Percentiles rank a stretch among this genome's conserved stretches.
phyloP scores from a whole-genome alignment of 2,888 invertebrate genomes.

The Gryllus longicercus region DNA sequence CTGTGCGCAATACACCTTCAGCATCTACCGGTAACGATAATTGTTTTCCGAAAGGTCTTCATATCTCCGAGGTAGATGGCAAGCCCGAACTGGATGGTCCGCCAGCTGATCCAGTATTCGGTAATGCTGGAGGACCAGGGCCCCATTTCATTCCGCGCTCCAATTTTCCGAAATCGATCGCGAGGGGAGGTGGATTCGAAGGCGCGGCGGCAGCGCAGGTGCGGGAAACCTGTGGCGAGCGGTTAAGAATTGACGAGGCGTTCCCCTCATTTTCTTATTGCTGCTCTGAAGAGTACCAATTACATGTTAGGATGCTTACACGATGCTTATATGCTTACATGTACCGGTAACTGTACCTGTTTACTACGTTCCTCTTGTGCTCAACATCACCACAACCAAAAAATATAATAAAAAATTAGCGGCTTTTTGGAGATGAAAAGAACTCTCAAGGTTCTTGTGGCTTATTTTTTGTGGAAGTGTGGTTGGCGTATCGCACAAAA shows the following conservation, averaged over 20 bases:
- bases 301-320: background rate
- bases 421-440: background rate
- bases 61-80: too few relatives aligned
- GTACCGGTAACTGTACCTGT: background rate
- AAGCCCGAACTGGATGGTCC: too few relatives aligned
- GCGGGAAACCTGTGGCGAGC: background rate
- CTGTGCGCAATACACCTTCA: too few relatives aligned
- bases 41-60: too few relatives aligned
- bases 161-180: too few relatives aligned
- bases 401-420: background rate
- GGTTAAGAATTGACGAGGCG: background rate
- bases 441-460: background rate
- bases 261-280: background rate
- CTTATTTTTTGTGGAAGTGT: too few relatives aligned
- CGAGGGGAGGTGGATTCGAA: too few relatives aligned
- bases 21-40: too few relatives aligned
- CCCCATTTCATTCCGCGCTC: too few relatives aligned
- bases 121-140: too few relatives aligned
- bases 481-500: too few relatives aligned
- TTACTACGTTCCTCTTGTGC: background rate
- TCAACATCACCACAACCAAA: background rate
- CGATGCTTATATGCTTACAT: background rate
- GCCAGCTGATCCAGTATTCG: too few relatives aligned
- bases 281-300: background rate
- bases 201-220: background rate